Evolutionary conservation across 2,113 vertebrate genomes (phyloP), one percentile per base, ranked within the genome.

Genomic region (Echinops telfairi): DNA sequence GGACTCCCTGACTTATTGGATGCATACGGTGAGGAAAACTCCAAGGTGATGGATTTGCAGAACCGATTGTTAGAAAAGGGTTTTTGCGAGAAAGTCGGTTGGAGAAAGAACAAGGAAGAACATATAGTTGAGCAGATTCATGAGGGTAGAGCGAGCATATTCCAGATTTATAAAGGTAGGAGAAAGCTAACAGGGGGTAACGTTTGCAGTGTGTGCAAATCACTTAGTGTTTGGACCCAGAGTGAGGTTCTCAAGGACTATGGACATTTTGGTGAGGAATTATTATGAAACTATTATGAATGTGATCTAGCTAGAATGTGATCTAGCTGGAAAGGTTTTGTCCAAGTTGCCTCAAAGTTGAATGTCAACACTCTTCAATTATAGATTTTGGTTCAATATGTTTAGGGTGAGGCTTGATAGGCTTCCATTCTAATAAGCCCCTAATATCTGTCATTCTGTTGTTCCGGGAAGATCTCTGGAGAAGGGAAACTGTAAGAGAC

Each of bases 141-240:
- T 47, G 92, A 92, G 77, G 57, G 40, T 57, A 79, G n/a, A 75
- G 3, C 70, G 47, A 60, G 8, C 40, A 68, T 75, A 70, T 38
- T 91, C 33, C 23, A 22, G 16, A 80, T 76, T 78, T 53, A n/a
- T 82, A 88, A 87, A 38, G 66, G 3, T 75, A 10, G 19, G 58
- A 60, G n/a, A 15, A 60, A 60, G 58, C 82, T 47, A 47, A 10
- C 43, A 47, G 43, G 5, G 16, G 82, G 68, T 60, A 47, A 47
- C n/a, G n/a, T n/a, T n/a, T n/a, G n/a, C n/a, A 60, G 58, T 85
- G 16, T 85, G 68, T 60, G 78, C 36, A 91, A 81, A 86, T 77
- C 38, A 91, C 78, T 93, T 94, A 81, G 29, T 83, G 62, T 17
- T 29, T 71, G 53, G 79, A 86, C 22, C 57, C 36, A 78, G 36